These are phyloP conservation scores for Eospalax fontanierii DNA, from an alignment of 2,797 vertebrate species.

Conservation along the genomic window DNA sequence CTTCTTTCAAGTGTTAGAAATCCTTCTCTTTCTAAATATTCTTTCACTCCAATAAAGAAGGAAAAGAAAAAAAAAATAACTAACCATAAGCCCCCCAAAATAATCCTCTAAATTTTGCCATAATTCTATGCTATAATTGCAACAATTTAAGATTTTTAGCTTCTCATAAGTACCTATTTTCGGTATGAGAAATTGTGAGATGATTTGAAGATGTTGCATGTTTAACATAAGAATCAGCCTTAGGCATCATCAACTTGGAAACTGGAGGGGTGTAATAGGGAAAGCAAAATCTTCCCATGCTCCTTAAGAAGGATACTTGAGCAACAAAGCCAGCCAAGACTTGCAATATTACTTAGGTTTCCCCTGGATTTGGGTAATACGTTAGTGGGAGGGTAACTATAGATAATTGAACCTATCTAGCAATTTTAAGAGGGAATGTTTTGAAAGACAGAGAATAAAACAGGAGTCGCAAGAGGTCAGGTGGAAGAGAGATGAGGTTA, in stretches of 20 bases:
- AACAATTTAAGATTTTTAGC: background rate
- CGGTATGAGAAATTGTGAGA: background rate
- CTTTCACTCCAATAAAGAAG: background rate
- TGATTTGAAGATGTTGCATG: background rate
- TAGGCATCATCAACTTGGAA: background rate
- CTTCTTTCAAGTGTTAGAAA: slow-evolving; percentile 15
- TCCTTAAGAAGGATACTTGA: background rate
- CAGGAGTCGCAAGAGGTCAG: background rate
- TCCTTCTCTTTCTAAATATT: accelerated
- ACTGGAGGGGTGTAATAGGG: background rate
- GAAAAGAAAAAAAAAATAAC: background rate
- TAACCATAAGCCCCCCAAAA: slow-evolving; percentile 19
- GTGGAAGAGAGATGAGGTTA: background rate
- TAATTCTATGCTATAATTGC: slow-evolving; percentile 6
- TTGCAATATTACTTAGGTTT: background rate
- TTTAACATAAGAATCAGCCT: background rate
- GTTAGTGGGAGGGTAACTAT: background rate
- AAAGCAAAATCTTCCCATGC: background rate
- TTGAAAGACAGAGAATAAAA: background rate
- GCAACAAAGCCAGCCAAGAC: background rate
- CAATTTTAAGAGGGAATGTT: background rate
- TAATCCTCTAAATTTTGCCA: background rate
- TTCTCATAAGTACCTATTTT: slow-evolving; percentile 7
- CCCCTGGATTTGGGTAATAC: background rate
- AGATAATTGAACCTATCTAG: background rate